A percentile compares a stretch with the other conserved stretches of the same genome.
Conservation (phyloP, 2,888 invertebrate species). For the Drosophila cognata region DNA sequence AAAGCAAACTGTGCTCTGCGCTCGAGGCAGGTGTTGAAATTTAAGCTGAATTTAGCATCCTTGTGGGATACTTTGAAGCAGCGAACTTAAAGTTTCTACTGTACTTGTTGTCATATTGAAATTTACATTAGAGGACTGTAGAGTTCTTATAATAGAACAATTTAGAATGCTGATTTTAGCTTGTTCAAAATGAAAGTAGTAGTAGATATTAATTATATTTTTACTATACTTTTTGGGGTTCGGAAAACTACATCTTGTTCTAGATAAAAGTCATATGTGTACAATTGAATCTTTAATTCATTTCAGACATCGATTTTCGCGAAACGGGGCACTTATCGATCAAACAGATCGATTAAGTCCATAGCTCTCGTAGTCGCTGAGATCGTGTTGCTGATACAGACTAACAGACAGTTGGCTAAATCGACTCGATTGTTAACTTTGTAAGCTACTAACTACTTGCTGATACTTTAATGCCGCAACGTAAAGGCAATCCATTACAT, state of each 20-base stretch:
- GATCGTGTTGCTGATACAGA: neutral
- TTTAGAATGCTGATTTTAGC: too few relatives aligned
- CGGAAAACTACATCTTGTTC: neutral
- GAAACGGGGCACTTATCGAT: too few relatives aligned
- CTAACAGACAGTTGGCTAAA: neutral
- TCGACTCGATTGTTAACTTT: neutral
- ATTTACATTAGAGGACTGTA: neutral
- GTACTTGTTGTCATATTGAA: neutral
- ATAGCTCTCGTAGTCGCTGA: neutral
- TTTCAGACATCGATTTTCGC: neutral
- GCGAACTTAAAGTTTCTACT: neutral
- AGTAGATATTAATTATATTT: neutral
- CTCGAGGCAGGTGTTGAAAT: slow-evolving; percentile 3
- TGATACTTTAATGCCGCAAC: neutral
- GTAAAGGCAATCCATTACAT: neutral
- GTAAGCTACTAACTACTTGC: neutral
- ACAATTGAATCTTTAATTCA: neutral
- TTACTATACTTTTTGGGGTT: neutral
- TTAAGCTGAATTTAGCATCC: neutral
- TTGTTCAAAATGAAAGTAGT: neutral
- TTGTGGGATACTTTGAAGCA: neutral
- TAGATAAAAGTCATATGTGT: neutral
- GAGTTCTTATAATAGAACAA: neutral
- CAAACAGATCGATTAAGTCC: neutral
- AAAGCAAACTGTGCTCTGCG: neutral